These are phyloP conservation scores for Pocillopora grandis DNA, from an alignment of 92 coral and sea anemone genomes.

Conservation along the genomic window DNA sequence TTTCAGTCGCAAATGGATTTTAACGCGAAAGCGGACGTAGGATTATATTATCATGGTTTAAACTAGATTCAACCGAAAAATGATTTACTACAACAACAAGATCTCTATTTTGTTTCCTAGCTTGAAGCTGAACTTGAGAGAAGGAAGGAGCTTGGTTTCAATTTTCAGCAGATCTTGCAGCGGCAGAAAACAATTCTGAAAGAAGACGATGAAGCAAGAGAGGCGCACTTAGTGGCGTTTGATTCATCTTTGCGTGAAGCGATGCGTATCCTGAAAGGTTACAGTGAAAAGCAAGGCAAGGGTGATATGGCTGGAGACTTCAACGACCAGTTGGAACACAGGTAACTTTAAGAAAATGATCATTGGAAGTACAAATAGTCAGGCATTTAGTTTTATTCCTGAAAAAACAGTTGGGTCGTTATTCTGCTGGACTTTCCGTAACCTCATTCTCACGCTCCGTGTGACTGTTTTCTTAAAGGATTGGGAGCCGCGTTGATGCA, in stretches of 20 bases:
- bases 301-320: conserved; percentile 67
- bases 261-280: conserved; percentile 79
- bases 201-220: conserved; percentile 92
- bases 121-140: conserved; percentile 94
- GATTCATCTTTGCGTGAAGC: conserved; percentile 90
- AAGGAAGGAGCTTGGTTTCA: conserved; percentile 92
- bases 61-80: not conserved
- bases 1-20: no score
- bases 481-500: conserved; percentile 90
- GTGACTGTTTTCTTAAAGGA: conserved; percentile 31
- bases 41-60: no score
- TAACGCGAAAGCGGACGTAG: no score
- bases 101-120: conserved; percentile 39
- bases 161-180: conserved; percentile 89
- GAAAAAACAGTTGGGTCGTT: not conserved
- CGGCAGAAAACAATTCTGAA: conserved; percentile 79
- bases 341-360: conserved; percentile 33
- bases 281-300: conserved; percentile 66
- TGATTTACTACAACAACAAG: not conserved
- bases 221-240: conserved; percentile 91
- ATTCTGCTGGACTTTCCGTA: no score
- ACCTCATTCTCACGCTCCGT: not conserved
- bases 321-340: conserved; percentile 83
- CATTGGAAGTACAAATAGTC: not conserved
- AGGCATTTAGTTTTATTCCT: not conserved